Base-by-base conservation (phyloP, 2,113 vertebrate species). In the Nothobranchius kuhntae region DNA sequence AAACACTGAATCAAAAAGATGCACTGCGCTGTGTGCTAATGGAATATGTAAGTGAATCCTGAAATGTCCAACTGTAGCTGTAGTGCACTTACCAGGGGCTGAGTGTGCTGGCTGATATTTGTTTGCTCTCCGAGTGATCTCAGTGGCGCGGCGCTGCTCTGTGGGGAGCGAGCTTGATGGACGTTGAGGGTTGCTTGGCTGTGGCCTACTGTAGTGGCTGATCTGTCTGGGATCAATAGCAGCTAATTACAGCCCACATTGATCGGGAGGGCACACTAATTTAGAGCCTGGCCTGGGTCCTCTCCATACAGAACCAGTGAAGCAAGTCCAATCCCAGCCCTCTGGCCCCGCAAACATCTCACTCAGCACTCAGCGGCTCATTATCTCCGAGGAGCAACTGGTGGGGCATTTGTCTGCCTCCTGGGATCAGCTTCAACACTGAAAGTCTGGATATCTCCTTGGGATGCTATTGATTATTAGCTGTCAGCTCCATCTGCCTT, bases 231-330 rank as follows among this genome's bases (percentile, higher is more conserved):
- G 82, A 92, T 93, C 93, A 91, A 93, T 92, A 91, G 73, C 66
- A 87, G 89, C 93, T 92, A 92, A 93, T 93, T 93, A 93, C 86
- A 86, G 80, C 80, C 78, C 80, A 80, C 89, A 93, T 92, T 92
- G 88, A 91, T 93, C 89, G 64, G 78, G 78, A 84, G 81, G 78
- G 70, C 86, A 80, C 71, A 68, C 88, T 92, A 88, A 92, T 92
- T 92, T 88, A 91, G 85, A 89, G 79, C 74, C 68, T 50, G 85
- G 84, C 65, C 75, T 73, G 52, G 71, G 73, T 71, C 82, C 81
- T 75, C 73, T 78, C 76, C 75, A 67, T 68, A 63, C 64, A 64
- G 74, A 86, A 68, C 67, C 68, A 84, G 65, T 86, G 79, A 80
- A 82, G 85, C 84, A 79, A 61, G 86, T 83, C 86, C 86, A 81